Evolutionary conservation across 2,797 vertebrate genomes (phyloP), one percentile per base, ranked within the genome.

Genomic region (Smutsia gigantea): DNA sequence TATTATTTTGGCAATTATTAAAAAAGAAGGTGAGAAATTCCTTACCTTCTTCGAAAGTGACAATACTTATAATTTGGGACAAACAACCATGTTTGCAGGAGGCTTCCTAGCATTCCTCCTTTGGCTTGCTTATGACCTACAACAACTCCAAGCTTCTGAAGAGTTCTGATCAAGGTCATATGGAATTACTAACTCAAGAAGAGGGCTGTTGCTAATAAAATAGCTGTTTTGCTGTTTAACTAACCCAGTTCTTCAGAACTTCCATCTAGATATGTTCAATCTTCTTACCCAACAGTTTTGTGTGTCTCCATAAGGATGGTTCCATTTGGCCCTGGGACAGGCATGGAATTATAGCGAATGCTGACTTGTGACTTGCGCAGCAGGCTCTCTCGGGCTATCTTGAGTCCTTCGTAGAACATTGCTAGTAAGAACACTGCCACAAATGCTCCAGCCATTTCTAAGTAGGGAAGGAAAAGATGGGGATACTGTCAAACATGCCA

Each of bases 331-430:
- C 99, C 99, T 0, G 99, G 99, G 31, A 99, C 99, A 1, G 99
- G 99, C 99, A 99, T 99, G 94, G 99, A 99, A 98, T 99, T 99
- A 97, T 99, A 99, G 90, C 99, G 99, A 79, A 99, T 99, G 98
- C 99, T 99, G 98, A 99, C 99, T 97, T 99, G 99, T 86, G 99
- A 99, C 97, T 99, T 99, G 0, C 99, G 99, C 82, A 99, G 99
- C 97, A 99, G 98, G 69, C 98, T 97, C 97, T 99, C 99, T 0
- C 99, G 99, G 7, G 99, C 99, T 13, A 99, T 99, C 98, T 99
- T 99, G 97, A 99, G 98, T 17, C 99, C 99, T 98, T 99, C 99
- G 27, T 99, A 99, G 93, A 99, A 98, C 97, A 99, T 96, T 31
- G 99, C 99, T 98, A 99, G 97, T 95, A 99, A 98, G 98, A 99